phyloP scores from a whole-genome alignment of 2,888 invertebrate species.

The Zeuzera pyrina region DNA sequence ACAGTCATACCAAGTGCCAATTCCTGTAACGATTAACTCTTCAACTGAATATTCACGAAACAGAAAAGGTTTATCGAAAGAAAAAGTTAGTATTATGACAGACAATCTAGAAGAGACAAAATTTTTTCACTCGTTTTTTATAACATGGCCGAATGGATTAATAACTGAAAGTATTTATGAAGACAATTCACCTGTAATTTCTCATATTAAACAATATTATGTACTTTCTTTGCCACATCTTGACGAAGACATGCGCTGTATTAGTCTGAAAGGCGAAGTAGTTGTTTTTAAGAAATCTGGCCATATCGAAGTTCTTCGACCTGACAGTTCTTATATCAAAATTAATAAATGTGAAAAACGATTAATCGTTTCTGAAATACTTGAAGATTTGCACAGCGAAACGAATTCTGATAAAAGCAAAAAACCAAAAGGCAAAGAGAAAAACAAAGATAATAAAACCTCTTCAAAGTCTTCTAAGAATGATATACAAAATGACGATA shows the following conservation, averaged over 20 bases:
- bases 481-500: constrained; percentile 19
- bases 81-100: constrained; percentile 13
- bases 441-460: constrained; percentile 29
- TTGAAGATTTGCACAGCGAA: constrained; percentile 11
- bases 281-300: constrained; percentile 43
- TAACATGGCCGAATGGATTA: constrained; percentile 62
- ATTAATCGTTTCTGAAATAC: constrained; percentile 14
- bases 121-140: constrained; percentile 37
- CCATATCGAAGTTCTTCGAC: constrained; percentile 39
- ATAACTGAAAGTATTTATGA: constrained; percentile 51
- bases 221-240: constrained; percentile 18
- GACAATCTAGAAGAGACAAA: constrained; percentile 25
- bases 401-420: constrained; percentile 34
- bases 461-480: constrained; percentile 33
- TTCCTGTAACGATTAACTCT: constrained; percentile 15
- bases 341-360: constrained; percentile 41
- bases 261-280: constrained; percentile 55
- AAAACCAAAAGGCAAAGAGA: constrained; percentile 27
- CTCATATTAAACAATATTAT: constrained; percentile 54
- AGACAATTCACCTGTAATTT: constrained; percentile 35
- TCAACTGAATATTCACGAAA: constrained; percentile 17
- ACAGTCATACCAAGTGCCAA: constrained; percentile 27
- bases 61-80: constrained; percentile 21
- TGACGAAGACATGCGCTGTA: constrained; percentile 51
- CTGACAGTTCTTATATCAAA: constrained; percentile 44